Evolutionary conservation across 2,797 vertebrate species (phyloP).

Genomic region (Melanogrammus aeglefinus): DNA sequence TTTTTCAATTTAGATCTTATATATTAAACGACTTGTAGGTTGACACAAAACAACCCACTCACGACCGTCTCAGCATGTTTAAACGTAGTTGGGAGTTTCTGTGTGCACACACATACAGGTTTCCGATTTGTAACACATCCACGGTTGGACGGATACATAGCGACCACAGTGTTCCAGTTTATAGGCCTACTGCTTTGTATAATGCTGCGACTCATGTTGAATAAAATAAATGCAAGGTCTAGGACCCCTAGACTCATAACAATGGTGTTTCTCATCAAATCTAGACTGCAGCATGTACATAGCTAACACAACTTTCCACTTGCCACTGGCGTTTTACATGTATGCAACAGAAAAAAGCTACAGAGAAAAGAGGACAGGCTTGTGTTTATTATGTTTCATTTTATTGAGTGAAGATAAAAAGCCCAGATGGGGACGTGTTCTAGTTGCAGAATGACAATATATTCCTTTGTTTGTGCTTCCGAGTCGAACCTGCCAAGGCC

Average conservation of each 20-base stretch:
- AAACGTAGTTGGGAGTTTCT: background rate
- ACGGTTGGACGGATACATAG: background rate
- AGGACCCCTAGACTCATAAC: background rate
- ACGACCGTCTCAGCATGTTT: background rate
- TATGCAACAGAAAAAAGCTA: no score
- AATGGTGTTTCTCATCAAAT: background rate
- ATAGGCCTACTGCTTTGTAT: background rate
- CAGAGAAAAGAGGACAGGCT: no score
- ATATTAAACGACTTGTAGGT: background rate
- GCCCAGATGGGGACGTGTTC: no score
- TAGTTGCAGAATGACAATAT: no score
- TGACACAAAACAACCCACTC: background rate
- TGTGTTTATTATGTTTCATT: no score
- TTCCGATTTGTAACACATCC: background rate
- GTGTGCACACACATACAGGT: background rate
- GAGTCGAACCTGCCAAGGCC: no score
- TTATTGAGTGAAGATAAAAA: no score
- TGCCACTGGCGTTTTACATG: no score
- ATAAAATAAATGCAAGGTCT: background rate
- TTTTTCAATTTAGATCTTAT: background rate
- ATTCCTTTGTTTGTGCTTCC: no score
- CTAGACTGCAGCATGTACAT: no score
- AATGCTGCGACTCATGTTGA: background rate
- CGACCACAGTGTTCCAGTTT: background rate
- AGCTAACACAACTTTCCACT: no score